Conservation (phyloP, 2,113 vertebrate genomes). For the Scopus umbretta region DNA sequence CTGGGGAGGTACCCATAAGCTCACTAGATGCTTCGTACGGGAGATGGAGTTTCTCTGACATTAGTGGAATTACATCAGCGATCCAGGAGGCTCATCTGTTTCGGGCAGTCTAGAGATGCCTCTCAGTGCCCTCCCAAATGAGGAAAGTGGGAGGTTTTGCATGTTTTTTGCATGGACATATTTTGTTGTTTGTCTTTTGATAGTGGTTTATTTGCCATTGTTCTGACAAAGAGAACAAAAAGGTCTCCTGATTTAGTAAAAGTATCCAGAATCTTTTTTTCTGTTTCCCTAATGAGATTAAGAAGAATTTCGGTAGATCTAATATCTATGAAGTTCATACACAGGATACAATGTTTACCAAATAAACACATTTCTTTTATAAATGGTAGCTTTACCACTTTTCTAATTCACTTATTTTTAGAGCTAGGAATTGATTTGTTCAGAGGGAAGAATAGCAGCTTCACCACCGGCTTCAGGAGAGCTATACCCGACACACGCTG, state of each 20-base stretch:
- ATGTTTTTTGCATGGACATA: background rate
- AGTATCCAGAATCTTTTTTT: background rate
- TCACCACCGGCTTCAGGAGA: background rate
- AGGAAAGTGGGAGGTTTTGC: background rate
- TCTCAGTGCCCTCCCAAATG: background rate
- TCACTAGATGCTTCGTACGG: background rate
- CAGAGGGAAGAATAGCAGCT: background rate
- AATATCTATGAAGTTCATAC: background rate
- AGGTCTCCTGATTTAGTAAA: background rate
- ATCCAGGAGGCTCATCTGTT: background rate
- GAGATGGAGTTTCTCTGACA: background rate
- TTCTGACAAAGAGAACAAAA: background rate
- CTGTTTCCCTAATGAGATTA: background rate
- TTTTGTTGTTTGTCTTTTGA: background rate
- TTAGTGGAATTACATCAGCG: background rate
- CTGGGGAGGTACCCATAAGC: background rate
- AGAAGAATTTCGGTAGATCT: background rate
- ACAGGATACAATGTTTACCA: background rate
- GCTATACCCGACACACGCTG: background rate
- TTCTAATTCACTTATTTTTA: background rate
- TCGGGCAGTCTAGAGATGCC: background rate
- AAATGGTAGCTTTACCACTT: background rate
- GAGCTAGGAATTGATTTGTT: background rate
- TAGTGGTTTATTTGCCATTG: background rate
- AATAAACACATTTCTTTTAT: conserved; percentile 10